Base-by-base conservation (phyloP, 2,113 vertebrate genomes). In the Albula goreensis region DNA sequence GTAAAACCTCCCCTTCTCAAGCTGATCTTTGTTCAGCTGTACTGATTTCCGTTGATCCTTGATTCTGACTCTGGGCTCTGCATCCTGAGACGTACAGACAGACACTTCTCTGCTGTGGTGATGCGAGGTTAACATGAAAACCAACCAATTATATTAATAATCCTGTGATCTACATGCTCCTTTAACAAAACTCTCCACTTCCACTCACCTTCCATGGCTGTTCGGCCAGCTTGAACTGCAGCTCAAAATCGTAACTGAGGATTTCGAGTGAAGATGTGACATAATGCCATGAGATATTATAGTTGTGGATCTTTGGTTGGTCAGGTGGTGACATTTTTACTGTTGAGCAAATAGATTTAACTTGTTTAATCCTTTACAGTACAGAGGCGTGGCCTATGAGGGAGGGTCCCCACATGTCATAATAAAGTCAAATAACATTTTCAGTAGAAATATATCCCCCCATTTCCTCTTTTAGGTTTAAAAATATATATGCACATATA, bases 251-350 rank as follows among this genome's bases (percentile, higher is more conserved):
- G 15, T 41, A 56, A 19, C 3, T 31, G 3, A 0, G 0, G 8
- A 78, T 52, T 7, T 0, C 11, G 0, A 11, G 15, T 7, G 52
- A 5, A 2, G 25, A 31, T 50, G 0, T 12, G 19, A 1, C 8
- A 7, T 48, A 77, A 66, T n/a, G 89, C 94, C 94, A 95, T 0
- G 52, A 88, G 60, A 95, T 77, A 79, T 8, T 56, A 5, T 84
- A 91, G 5, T 82, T 83, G 1, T 84, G 90, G n/a, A 66, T 77
- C 0, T 17, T 85, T 1, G 90, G 93, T 70, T 41, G 63, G 3
- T 80, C 85, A 19, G 94, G 94, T 48, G 93, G 89, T 80, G 89
- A 85, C 88, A 95, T 85, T 88, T 94, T 92, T 78, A 96, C 95
- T 96, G 90, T 41, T 22, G 84, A 66, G 77, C 31, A 41, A 41